These are phyloP conservation scores for Nudaria mundana DNA, from an alignment of 2,888 invertebrate genomes.

Conservation along the genomic window DNA sequence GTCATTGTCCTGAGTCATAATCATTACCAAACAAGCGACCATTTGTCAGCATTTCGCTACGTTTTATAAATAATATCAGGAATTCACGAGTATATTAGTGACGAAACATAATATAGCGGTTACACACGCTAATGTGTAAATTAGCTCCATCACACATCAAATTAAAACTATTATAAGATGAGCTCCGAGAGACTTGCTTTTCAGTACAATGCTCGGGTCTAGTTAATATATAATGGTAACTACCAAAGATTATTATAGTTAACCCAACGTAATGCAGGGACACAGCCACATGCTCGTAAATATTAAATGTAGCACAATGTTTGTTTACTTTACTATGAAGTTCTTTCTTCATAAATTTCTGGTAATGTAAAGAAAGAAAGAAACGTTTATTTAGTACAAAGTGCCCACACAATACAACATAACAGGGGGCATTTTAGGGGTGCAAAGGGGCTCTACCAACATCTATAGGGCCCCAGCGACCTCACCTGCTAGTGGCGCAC, in stretches of 20 bases:
- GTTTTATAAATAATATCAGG: constrained; percentile 3
- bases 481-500: too few species aligned
- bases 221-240: not conserved
- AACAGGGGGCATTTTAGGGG: too few species aligned
- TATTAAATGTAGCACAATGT: not conserved
- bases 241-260: constrained; percentile 13
- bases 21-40: not conserved
- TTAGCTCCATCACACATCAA: constrained; percentile 18
- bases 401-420: too few species aligned
- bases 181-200: constrained; percentile 1
- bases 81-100: constrained; percentile 13
- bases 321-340: too few species aligned
- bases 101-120: constrained; percentile 19
- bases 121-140: constrained; percentile 28
- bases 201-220: not conserved
- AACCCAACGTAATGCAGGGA: constrained; percentile 9
- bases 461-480: too few species aligned
- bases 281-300: not conserved
- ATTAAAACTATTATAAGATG: constrained; percentile 10
- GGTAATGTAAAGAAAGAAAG: too few species aligned
- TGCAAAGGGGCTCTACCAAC: too few species aligned
- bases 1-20: too few species aligned
- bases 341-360: too few species aligned
- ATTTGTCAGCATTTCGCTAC: not conserved
- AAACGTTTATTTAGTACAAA: too few species aligned